Evolutionary conservation across 1,140 invertebrate species (phyloP).

Genomic region (Lanistes nyassanus): DNA sequence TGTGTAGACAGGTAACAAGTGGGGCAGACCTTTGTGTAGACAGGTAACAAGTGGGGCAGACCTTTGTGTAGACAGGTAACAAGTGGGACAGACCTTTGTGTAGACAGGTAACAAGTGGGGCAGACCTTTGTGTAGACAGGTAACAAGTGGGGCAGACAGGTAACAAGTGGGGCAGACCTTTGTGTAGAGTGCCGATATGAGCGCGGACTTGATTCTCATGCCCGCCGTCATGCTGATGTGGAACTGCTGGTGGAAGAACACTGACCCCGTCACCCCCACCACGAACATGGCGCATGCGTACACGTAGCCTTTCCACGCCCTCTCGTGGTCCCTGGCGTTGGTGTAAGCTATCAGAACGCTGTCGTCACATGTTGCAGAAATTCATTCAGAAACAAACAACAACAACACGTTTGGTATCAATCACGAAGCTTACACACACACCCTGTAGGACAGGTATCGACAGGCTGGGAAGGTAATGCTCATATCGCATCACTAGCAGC

Average conservation of each 20-base stretch:
- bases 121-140: neutral
- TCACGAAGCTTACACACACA: neutral
- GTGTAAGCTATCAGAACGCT: constrained; percentile 41
- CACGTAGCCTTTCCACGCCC: constrained; percentile 64
- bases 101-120: neutral
- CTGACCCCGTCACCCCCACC: constrained; percentile 42
- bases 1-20: neutral
- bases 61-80: neutral
- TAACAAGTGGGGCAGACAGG: neutral
- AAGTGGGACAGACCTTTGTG: neutral
- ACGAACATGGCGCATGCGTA: constrained; percentile 59
- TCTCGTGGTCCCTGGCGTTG: constrained; percentile 19
- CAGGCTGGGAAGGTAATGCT: too few relatives aligned
- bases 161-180: constrained; percentile 72
- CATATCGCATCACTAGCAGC: neutral
- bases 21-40: too few relatives aligned
- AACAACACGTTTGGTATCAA: neutral
- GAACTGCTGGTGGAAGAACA: constrained; percentile 59
- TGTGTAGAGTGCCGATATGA: constrained; percentile 92
- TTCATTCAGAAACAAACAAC: neutral
- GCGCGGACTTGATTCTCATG: constrained; percentile 86
- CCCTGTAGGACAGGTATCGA: neutral
- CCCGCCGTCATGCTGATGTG: constrained; percentile 75
- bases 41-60: too few relatives aligned
- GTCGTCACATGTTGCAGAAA: neutral